Percentiles rank a stretch among this genome's conserved stretches.
Evolutionary conservation across 2,888 invertebrate species (phyloP).

Genomic region (Oasisia sp.): DNA sequence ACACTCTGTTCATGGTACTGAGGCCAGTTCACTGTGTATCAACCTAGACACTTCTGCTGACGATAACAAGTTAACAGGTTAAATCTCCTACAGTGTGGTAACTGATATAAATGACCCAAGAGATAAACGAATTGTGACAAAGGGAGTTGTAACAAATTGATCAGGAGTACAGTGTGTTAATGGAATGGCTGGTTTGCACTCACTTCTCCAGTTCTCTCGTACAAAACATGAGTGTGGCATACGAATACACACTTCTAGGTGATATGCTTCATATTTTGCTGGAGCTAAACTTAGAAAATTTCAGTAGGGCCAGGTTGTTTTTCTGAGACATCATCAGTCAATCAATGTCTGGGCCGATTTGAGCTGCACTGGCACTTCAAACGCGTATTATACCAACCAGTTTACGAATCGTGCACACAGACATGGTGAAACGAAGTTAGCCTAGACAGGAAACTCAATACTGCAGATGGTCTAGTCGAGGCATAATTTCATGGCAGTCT

Average conservation of each 20-base stretch:
- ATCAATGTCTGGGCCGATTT: background rate
- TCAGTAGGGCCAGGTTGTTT: background rate
- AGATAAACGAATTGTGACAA: background rate
- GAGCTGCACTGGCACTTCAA: conserved; percentile 17
- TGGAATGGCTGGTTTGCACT: background rate
- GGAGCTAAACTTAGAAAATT: background rate
- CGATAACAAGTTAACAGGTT: background rate
- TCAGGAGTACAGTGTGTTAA: background rate
- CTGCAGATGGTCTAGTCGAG: background rate
- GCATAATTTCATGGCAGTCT: background rate
- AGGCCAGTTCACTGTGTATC: background rate
- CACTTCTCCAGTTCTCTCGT: background rate
- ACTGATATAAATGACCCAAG: background rate
- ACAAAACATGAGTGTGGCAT: background rate
- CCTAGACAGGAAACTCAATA: background rate
- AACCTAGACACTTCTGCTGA: background rate
- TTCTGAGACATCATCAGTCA: background rate
- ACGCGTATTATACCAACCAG: background rate
- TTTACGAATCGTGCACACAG: background rate
- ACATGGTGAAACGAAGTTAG: background rate
- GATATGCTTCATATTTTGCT: background rate
- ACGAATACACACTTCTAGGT: background rate
- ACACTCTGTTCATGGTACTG: background rate
- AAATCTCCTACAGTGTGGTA: background rate
- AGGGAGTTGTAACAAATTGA: background rate